Evolutionary conservation across 2,888 invertebrate genomes (phyloP), one percentile per base, ranked within the genome.

Genomic region (Auanema freiburgensis): DNA sequence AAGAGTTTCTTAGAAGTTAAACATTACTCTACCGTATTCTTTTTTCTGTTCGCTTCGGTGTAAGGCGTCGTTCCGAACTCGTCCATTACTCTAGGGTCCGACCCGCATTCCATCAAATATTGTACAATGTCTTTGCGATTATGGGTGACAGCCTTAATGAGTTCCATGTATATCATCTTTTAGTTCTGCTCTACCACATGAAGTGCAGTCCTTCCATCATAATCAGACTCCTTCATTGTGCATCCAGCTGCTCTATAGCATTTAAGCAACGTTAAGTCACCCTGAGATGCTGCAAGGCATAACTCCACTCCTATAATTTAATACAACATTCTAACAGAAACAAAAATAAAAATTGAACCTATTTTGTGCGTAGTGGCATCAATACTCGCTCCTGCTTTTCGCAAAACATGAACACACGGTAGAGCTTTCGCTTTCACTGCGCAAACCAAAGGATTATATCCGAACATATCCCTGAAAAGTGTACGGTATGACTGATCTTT

Each of bases 371-470:
- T 55, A 6, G 69, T 63, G 18, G 71, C 69, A 40, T 74, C 75
- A 18, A 81, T 66, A 14, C 71, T 71, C 43, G 76, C 82, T 12
- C 82, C 82, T 42, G 80, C 79, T 2, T 70, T 63, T 12, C 78
- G 61, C 16, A 82, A 70, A 21, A 77, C 77, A 8, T 58, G 41
- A 41, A 82, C 74, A 56, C 77, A 74, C 5, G 73, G 74, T 52
- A 79, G 63, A 40, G 79, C 75, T 43, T 75, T 77, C 10, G 77
- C 74, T 24, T 75, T 71, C 8, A 88, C 0, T 89, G 91, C 21
- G 89, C 90, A 76, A 88, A 89, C 69, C 89, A 91, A 75, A 87
- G 86, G 84, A 4, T 85, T 84, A 64, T 83, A 80, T 6, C 84
- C 83, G 59, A 81, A 81, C 50, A 83, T 73, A 64, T 83, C 83